Base-by-base conservation (phyloP, 2,797 vertebrate genomes). In the Spondyliosoma cantharus region DNA sequence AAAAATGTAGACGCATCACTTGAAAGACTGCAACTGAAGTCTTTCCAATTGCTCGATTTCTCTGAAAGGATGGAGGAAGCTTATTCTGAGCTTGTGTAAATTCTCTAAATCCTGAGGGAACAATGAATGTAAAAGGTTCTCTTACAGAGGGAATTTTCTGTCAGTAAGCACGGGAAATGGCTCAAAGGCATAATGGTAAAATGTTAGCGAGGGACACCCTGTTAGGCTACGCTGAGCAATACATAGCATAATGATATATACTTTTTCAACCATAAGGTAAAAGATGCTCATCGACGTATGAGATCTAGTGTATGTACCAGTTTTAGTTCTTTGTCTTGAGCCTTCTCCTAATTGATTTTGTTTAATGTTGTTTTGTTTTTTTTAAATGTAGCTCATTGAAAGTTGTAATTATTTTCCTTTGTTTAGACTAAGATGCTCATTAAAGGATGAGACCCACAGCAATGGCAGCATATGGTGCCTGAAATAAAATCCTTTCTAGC, bases 401-500 rank as follows among this genome's bases (percentile, higher is more conserved):
- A 90, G 63, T 90, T 91, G 66, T 89, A 86, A 89, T 92, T 89
- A 89, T 91, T 83, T 82, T 68, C 57, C 78, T 93, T 89, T 92
- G 91, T 94, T 94, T 91, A 87, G 85, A 90, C 60, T 66, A 78
- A 78, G 76, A 81, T 81, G 73, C 91, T 95, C 90, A 93, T 94
- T 94, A 93, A 93, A 90, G 77, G 86, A 90, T 78, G 82, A 93
- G 79, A 93, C 69, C 72, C 85, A 88, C 74, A 92, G 91, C 90
- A 89, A 88, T 90, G 86, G 84, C 78, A 80, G 89, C 86, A 86
- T 88, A 90, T 92, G 90, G 91, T 17, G 78, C 76, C 90, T 91
- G 92, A 93, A 95, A 95, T 95, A 94, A 95, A 95, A 94, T 94
- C 86, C 75, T 92, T 91, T 94, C 93, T 93, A 92, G 80, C 90